phyloP scores from a whole-genome alignment of 2,888 invertebrate species.

The Salticus scenicus region DNA sequence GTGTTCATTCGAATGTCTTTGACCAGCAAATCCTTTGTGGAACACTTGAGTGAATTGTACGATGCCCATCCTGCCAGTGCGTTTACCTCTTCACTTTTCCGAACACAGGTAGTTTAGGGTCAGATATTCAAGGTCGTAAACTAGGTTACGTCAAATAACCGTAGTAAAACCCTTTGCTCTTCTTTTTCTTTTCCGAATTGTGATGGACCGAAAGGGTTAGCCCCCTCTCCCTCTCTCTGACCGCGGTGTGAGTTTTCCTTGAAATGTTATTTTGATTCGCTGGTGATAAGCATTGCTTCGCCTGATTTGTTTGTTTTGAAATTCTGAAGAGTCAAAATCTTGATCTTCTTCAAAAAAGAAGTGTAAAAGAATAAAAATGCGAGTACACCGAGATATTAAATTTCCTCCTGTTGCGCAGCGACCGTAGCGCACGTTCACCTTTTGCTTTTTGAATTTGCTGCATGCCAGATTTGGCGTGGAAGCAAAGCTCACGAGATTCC shows the following conservation, averaged over 20 bases:
- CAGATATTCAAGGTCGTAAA: slow-evolving; percentile 53
- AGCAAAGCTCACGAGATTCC: not conserved
- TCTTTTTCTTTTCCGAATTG: not conserved
- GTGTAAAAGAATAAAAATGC: slow-evolving; percentile 17
- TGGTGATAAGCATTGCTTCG: not conserved
- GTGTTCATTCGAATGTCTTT: slow-evolving; percentile 32
- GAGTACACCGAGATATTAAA: slow-evolving; percentile 24
- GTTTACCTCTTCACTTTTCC: slow-evolving; percentile 55
- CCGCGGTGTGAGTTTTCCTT: too few species aligned
- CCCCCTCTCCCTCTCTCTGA: too few species aligned
- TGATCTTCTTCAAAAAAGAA: too few species aligned
- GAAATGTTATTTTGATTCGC: too few species aligned
- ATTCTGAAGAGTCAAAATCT: slow-evolving; percentile 31
- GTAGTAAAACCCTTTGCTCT: slow-evolving; percentile 2
- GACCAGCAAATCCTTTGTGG: slow-evolving; percentile 41
- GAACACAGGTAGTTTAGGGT: slow-evolving; percentile 46
- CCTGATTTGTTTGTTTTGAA: slow-evolving; percentile 14
- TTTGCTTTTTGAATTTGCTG: slow-evolving; percentile 31
- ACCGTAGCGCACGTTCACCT: slow-evolving; percentile 68
- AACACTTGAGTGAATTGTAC: slow-evolving; percentile 45
- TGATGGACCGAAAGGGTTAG: too few species aligned
- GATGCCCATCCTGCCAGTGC: slow-evolving; percentile 39
- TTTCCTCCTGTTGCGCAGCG: slow-evolving; percentile 64
- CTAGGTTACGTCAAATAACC: slow-evolving; percentile 14
- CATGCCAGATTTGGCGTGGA: slow-evolving; percentile 28